Conservation (phyloP, 2,888 invertebrate species). For the Drosophila neoperkinsi region DNA sequence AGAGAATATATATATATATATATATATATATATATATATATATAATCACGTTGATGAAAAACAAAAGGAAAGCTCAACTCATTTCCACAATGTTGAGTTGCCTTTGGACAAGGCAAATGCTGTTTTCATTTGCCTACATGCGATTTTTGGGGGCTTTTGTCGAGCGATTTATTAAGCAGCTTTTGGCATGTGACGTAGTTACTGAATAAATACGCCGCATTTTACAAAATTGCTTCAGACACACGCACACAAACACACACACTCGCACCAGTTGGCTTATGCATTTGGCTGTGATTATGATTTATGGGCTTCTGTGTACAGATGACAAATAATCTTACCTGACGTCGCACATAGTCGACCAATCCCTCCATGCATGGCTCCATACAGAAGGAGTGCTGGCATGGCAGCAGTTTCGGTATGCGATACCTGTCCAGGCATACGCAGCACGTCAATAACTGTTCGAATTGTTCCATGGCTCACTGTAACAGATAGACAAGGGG, state of each 20-base stretch:
- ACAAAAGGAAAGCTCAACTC: constrained; percentile 51
- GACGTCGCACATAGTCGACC: constrained; percentile 96
- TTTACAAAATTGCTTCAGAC: constrained; percentile 58
- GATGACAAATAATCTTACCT: constrained; percentile 87
- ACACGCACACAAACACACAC: constrained; percentile 14
- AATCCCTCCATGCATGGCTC: constrained; percentile 99
- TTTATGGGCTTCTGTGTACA: constrained; percentile 31
- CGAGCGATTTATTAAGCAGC: constrained; percentile 63
- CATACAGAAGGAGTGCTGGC: constrained; percentile 99
- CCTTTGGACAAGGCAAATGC: constrained; percentile 50
- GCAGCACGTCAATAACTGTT: constrained; percentile 98
- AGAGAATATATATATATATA: neutral
- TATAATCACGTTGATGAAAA: constrained; percentile 46
- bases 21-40: neutral
- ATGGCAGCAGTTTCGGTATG: constrained; percentile 99
- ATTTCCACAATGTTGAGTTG: constrained; percentile 54
- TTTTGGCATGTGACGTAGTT: constrained; percentile 71
- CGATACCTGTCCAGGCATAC: constrained; percentile 98
- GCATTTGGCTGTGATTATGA: constrained; percentile 60
- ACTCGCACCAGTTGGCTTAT: constrained; percentile 35
- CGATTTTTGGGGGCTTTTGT: constrained; percentile 60
- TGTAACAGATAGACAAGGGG: constrained; percentile 55
- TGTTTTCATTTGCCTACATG: constrained; percentile 67
- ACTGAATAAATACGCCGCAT: constrained; percentile 61
- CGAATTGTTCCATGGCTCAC: constrained; percentile 95